These are phyloP conservation scores for Zhuqinia jingwanae DNA, from an alignment of 2,888 invertebrate species.

Conservation along the genomic window DNA sequence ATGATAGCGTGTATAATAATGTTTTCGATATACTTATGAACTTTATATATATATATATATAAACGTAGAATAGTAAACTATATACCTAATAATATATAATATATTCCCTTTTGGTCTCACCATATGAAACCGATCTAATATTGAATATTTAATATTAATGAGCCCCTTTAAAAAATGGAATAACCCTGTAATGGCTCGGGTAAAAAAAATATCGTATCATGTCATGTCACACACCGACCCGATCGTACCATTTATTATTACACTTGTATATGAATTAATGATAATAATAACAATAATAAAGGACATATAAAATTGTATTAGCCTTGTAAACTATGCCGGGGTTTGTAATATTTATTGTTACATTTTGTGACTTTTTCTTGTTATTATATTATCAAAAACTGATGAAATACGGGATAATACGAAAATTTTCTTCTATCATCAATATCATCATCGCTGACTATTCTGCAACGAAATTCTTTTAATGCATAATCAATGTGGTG, in stretches of 20 bases:
- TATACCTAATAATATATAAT: background rate
- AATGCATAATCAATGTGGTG: constrained; percentile 66
- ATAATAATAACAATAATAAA: constrained; percentile 55
- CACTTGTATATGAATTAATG: constrained; percentile 46
- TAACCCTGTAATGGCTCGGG: background rate
- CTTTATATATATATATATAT: too few species aligned
- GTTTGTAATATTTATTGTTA: background rate
- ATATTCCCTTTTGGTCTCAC: background rate
- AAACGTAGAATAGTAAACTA: background rate
- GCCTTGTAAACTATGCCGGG: constrained; percentile 15
- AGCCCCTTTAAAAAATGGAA: background rate
- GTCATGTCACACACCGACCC: background rate
- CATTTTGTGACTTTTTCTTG: constrained; percentile 18
- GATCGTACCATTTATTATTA: constrained; percentile 13
- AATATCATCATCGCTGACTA: background rate
- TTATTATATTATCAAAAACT: constrained; percentile 40
- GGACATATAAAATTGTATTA: constrained; percentile 40
- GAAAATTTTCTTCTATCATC: background rate
- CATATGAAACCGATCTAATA: background rate
- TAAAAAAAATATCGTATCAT: background rate
- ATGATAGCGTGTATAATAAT: too few species aligned
- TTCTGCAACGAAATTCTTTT: constrained; percentile 45
- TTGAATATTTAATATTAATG: constrained; percentile 4
- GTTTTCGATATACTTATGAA: too few species aligned
- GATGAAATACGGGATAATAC: constrained; percentile 34